Percentiles rank a stretch among this genome's conserved stretches.
Conservation (phyloP, 30 jellyfish, hydroid and myxozoan genomes). For the Turritopsis rubra region DNA sequence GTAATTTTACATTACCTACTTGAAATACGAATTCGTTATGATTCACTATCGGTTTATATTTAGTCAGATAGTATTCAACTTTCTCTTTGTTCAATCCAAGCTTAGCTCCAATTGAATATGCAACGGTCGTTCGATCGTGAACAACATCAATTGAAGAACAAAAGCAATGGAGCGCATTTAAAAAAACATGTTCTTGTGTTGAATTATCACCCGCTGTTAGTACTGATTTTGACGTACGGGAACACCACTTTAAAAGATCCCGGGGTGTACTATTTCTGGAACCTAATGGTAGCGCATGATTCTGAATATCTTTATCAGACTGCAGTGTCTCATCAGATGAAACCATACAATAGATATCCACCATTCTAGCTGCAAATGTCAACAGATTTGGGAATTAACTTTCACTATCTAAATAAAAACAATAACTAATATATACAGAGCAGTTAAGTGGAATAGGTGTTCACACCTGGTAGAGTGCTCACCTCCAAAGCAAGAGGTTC, state of each 20-base stretch:
- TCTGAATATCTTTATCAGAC: conserved; percentile 44
- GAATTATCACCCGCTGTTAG: conserved; percentile 26
- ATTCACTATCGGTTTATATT: conserved; percentile 50
- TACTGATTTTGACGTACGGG: conserved; percentile 34
- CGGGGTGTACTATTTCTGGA: conserved; percentile 56
- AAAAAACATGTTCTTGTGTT: conserved; percentile 45
- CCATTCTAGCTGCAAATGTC: conserved; percentile 38
- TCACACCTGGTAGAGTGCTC: no score
- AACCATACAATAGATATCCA: conserved; percentile 67
- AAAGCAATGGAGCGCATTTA: conserved; percentile 75
- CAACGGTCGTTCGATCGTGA: conserved; percentile 33
- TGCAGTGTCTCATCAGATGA: conserved; percentile 52
- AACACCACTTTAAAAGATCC: conserved; percentile 81
- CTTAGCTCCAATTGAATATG: conserved; percentile 77
- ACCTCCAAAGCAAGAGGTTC: no score
- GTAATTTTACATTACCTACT: conserved; percentile 54
- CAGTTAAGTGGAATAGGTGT: no score
- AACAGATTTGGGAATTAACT: conserved; percentile 43
- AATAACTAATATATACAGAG: neutral
- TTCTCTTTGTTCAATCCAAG: conserved; percentile 63
- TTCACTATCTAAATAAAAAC: conserved; percentile 46
- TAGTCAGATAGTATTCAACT: conserved; percentile 43
- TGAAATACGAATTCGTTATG: conserved; percentile 38
- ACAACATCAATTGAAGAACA: conserved; percentile 51
- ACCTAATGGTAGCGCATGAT: conserved; percentile 30